Evolutionary conservation across 1,140 invertebrate genomes (phyloP).

Genomic region (Pentalonia nigronervosa): DNA sequence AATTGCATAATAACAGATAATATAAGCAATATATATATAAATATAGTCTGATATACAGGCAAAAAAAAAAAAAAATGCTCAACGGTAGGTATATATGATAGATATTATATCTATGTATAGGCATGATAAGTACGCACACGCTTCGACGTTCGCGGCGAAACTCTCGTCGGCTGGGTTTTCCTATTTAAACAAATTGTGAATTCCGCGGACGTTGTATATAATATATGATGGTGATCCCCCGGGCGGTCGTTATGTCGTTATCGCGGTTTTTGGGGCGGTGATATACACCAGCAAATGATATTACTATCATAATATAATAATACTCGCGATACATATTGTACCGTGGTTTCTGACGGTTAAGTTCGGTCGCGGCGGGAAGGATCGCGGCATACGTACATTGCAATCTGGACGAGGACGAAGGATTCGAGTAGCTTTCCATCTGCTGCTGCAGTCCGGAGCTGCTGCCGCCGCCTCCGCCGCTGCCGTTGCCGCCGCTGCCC

Average conservation of each 20-base stretch:
- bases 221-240: not conserved
- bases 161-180: not conserved
- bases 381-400: slow-evolving; percentile 64
- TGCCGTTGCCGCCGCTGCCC: slow-evolving; percentile 70
- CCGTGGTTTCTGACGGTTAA: not conserved
- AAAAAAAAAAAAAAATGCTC: slow-evolving; percentile 17
- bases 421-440: slow-evolving; percentile 62
- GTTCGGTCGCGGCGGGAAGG: not conserved
- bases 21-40: not conserved
- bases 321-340: too few species aligned
- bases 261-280: not conserved
- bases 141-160: not conserved
- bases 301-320: not conserved
- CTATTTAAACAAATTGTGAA: not conserved
- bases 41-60: not conserved
- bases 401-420: slow-evolving; percentile 66
- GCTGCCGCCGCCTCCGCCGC: slow-evolving; percentile 64
- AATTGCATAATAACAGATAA: not conserved
- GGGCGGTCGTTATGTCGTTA: not conserved
- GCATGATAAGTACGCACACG: not conserved
- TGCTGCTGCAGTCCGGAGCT: slow-evolving; percentile 60
- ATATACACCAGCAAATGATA: not conserved
- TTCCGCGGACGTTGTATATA: not conserved
- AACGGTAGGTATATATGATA: not conserved
- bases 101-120: not conserved